These are phyloP conservation scores for Pelvicachromis taeniatus DNA, from an alignment of 2,113 vertebrate genomes.

Conservation along the genomic window DNA sequence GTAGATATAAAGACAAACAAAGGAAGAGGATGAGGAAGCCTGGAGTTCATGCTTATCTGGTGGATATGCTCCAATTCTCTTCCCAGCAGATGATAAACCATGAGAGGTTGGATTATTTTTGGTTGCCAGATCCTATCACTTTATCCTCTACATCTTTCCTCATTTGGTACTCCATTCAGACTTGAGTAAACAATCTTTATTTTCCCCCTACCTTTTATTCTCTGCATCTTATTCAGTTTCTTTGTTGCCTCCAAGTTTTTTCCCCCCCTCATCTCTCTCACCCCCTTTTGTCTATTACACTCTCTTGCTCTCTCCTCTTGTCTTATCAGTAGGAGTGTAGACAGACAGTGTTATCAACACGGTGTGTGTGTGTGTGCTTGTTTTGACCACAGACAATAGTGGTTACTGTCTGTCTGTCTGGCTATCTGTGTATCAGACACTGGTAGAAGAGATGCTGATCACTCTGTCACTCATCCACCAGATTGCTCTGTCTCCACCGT, in stretches of 20 bases:
- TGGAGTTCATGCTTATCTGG: constrained; percentile 13
- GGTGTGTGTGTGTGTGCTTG: constrained; percentile 20
- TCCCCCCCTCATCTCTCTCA: background rate
- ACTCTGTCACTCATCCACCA: constrained; percentile 4
- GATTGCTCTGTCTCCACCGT: constrained; percentile 24
- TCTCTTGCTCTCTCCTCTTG: background rate
- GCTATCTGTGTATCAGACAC: constrained; percentile 25
- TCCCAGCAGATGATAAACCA: constrained; percentile 47
- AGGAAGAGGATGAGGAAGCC: background rate
- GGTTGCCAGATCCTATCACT: constrained; percentile 66
- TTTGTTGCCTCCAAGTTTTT: background rate
- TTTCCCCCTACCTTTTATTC: background rate
- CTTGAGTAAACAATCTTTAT: constrained; percentile 15
- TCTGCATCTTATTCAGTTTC: background rate
- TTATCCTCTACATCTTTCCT: background rate
- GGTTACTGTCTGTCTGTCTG: constrained; percentile 54
- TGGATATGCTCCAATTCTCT: constrained; percentile 33
- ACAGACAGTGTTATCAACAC: constrained; percentile 57
- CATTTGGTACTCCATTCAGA: background rate
- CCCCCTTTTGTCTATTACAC: constrained; percentile 3
- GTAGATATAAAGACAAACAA: background rate
- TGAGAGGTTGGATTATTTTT: constrained; percentile 37
- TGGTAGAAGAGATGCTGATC: constrained; percentile 41
- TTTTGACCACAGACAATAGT: constrained; percentile 67
- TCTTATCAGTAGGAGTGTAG: constrained; percentile 55